phyloP scores from a whole-genome alignment of 2,888 invertebrate species.

The Neoascia interrupta region DNA sequence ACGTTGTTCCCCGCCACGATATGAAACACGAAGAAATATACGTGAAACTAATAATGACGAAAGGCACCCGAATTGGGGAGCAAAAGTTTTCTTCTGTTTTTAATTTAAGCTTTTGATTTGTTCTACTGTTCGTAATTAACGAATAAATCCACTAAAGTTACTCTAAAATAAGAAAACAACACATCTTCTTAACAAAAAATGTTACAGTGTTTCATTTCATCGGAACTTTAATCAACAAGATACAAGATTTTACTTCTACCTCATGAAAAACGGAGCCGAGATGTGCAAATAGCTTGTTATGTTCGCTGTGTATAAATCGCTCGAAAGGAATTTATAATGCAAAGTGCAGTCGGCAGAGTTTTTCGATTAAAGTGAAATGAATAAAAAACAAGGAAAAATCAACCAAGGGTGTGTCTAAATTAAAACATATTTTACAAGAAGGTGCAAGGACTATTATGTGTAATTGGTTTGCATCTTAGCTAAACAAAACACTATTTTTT shows the following conservation, averaged over 20 bases:
- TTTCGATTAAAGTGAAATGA: background rate
- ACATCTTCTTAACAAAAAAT: slow-evolving; percentile 1
- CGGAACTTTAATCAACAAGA: slow-evolving; percentile 4
- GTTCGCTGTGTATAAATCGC: no score
- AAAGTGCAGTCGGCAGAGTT: background rate
- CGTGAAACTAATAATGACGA: slow-evolving; percentile 14
- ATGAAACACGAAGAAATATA: slow-evolving; percentile 25
- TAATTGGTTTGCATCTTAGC: no score
- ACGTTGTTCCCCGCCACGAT: slow-evolving; percentile 31
- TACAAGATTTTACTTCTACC: no score
- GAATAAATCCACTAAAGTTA: no score
- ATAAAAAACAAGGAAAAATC: background rate
- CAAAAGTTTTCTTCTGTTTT: background rate
- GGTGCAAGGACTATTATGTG: no score
- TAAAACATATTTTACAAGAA: slow-evolving; percentile 3
- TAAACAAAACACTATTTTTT: no score
- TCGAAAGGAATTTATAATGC: no score
- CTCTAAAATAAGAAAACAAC: no score
- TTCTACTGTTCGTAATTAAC: no score
- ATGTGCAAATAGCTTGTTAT: no score
- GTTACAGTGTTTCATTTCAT: background rate
- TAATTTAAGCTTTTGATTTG: background rate
- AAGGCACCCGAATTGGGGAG: background rate
- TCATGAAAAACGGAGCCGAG: background rate
- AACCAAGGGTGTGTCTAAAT: slow-evolving; percentile 25